These are phyloP conservation scores for Agrilus mali DNA, from an alignment of 2,888 invertebrate genomes.

Conservation along the genomic window DNA sequence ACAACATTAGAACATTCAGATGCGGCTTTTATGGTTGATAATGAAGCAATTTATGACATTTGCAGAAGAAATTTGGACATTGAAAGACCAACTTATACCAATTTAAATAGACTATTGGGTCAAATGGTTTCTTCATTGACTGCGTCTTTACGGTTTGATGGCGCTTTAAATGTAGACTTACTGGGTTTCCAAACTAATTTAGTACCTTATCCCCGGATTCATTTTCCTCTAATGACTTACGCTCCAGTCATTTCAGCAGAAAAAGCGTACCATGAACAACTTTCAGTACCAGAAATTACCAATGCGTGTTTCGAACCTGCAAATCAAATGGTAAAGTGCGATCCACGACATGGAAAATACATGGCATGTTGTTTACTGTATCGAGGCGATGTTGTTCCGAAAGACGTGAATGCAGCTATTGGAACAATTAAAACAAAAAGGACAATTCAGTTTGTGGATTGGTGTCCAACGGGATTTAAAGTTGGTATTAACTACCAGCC, in stretches of 20 bases:
- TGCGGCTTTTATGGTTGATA: slow-evolving; percentile 45
- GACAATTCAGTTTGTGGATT: too few relatives aligned
- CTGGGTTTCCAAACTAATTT: slow-evolving; percentile 47
- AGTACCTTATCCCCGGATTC: slow-evolving; percentile 48
- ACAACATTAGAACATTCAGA: slow-evolving; percentile 47
- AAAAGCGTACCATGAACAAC: too few relatives aligned
- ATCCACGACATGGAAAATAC: too few relatives aligned
- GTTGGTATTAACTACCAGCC: slow-evolving; percentile 40
- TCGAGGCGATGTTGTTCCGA: too few relatives aligned
- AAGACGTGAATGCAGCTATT: too few relatives aligned
- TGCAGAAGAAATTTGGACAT: slow-evolving; percentile 48
- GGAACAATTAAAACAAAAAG: too few relatives aligned
- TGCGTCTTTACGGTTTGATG: slow-evolving; percentile 45
- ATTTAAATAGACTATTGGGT: slow-evolving; percentile 48
- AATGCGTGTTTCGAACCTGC: too few relatives aligned
- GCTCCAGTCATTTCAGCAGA: slow-evolving; percentile 45
- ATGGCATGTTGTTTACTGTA: too few relatives aligned
- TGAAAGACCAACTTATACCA: slow-evolving; percentile 49
- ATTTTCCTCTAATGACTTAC: slow-evolving; percentile 45
- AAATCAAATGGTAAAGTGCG: too few relatives aligned
- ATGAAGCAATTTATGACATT: slow-evolving; percentile 37
- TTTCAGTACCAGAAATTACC: too few relatives aligned
- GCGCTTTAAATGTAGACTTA: slow-evolving; percentile 46
- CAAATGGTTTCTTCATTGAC: slow-evolving; percentile 44
- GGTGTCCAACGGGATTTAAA: slow-evolving; percentile 30